Conservation (phyloP, 2,113 vertebrate species). For the Helogale parvula region DNA sequence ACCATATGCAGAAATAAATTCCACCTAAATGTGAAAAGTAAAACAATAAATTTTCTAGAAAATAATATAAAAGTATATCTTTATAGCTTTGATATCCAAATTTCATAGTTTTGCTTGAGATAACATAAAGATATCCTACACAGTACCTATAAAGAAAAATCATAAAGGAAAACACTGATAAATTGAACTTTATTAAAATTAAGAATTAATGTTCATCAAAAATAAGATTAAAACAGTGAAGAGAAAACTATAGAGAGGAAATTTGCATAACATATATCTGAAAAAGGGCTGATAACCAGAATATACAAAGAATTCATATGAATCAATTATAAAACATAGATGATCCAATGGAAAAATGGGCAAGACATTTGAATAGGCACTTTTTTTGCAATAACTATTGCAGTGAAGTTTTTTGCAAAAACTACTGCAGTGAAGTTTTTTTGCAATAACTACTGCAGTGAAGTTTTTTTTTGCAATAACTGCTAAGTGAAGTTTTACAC, state of each 20-base stretch:
- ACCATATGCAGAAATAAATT: not conserved
- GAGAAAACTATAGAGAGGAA: not conserved
- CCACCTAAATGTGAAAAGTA: not conserved
- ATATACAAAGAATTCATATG: not conserved
- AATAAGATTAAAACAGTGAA: not conserved
- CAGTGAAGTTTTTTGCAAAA: not conserved
- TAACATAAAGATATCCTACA: not conserved
- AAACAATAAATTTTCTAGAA: not conserved
- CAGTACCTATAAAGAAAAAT: not conserved
- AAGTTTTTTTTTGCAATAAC: conserved; percentile 9
- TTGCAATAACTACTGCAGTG: not conserved
- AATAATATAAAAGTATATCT: not conserved
- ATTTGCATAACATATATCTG: not conserved
- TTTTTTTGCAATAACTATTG: not conserved
- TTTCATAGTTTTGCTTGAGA: not conserved
- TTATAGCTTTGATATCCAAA: not conserved
- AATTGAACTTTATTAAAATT: not conserved
- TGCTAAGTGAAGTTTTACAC: not conserved
- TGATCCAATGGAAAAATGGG: not conserved
- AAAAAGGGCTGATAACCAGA: not conserved
- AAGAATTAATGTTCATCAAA: not conserved
- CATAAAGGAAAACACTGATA: not conserved
- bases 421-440: not conserved
- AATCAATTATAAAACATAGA: conserved; percentile 1
- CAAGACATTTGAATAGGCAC: not conserved